A percentile compares a stretch with the other conserved stretches of the same genome.
Evolutionary conservation across 2,113 vertebrate species (phyloP).

Genomic region (Pholis gunnellus): DNA sequence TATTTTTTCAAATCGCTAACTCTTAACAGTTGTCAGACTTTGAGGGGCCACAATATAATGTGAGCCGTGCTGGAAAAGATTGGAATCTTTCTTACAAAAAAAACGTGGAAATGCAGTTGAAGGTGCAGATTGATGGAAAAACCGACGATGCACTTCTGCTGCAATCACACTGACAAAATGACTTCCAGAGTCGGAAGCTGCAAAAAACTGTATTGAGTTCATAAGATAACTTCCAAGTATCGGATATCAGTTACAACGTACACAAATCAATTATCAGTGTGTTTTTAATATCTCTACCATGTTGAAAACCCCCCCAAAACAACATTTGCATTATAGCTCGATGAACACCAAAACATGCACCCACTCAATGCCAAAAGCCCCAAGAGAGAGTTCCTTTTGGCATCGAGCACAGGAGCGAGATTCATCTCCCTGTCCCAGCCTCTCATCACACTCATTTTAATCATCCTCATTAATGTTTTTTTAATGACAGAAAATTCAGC

Average conservation of each 20-base stretch:
- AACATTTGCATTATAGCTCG: slow-evolving; percentile 23
- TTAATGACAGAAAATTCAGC: slow-evolving; percentile 66
- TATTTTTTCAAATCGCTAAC: slow-evolving; percentile 1
- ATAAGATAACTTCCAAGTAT: slow-evolving; percentile 4
- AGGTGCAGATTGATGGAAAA: slow-evolving; percentile 27
- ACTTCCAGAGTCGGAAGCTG: slow-evolving; percentile 11
- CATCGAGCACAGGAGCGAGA: slow-evolving; percentile 51
- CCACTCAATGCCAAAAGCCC: slow-evolving; percentile 59
- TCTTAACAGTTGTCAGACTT: slow-evolving; percentile 15
- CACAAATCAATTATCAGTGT: slow-evolving; percentile 27
- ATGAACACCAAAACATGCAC: slow-evolving; percentile 58
- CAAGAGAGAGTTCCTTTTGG: slow-evolving; percentile 61
- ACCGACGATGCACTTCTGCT: neutral
- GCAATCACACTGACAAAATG: slow-evolving; percentile 25
- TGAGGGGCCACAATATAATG: slow-evolving; percentile 16
- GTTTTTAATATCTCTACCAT: slow-evolving; percentile 1
- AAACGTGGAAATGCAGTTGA: slow-evolving; percentile 30
- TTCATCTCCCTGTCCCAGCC: slow-evolving; percentile 57
- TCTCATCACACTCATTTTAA: slow-evolving; percentile 67
- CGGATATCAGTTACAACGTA: slow-evolving; percentile 1
- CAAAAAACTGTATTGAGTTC: slow-evolving; percentile 10
- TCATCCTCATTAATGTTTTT: slow-evolving; percentile 76
- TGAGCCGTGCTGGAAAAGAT: slow-evolving; percentile 29
- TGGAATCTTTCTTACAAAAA: slow-evolving; percentile 26
- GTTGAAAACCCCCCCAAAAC: neutral